Percentiles rank a stretch among this genome's conserved stretches.
These are phyloP conservation scores for Troides helena DNA, from an alignment of 2,888 invertebrate species.

Conservation along the genomic window DNA sequence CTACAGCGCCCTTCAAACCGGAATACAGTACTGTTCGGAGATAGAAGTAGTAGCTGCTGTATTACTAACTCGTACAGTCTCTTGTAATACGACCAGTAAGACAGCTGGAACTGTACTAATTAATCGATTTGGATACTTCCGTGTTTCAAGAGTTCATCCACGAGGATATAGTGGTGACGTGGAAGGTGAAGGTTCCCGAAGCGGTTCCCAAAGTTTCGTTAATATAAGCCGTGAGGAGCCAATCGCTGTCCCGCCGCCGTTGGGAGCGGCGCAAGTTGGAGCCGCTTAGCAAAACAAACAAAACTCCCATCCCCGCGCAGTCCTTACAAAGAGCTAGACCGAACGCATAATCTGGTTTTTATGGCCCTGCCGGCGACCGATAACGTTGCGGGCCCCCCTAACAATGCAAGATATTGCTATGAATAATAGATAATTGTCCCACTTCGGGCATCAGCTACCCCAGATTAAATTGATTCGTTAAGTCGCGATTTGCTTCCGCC, in stretches of 20 bases:
- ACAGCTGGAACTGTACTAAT: no score
- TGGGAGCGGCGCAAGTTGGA: not conserved
- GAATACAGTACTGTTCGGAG: not conserved
- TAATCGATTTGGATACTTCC: no score
- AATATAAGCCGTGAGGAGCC: no score
- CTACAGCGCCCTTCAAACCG: not conserved
- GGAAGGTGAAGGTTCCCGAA: not conserved
- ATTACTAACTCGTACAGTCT: not conserved
- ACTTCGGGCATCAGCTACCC: constrained; percentile 37
- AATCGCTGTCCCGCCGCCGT: not conserved
- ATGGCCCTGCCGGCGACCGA: constrained; percentile 71
- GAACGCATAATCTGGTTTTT: constrained; percentile 78
- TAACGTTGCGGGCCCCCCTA: constrained; percentile 57
- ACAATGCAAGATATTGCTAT: constrained; percentile 72
- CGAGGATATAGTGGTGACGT: no score
- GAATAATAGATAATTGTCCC: constrained; percentile 71
- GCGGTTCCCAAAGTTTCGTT: no score
- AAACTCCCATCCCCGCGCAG: constrained; percentile 35
- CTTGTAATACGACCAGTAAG: no score
- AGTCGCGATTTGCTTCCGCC: constrained; percentile 33
- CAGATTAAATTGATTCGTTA: constrained; percentile 60
- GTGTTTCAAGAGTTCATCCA: no score
- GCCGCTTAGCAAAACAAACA: constrained; percentile 29
- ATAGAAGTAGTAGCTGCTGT: not conserved
- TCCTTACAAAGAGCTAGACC: constrained; percentile 60